Evolutionary conservation across 2,888 invertebrate species (phyloP).

Genomic region (Amiota minor): DNA sequence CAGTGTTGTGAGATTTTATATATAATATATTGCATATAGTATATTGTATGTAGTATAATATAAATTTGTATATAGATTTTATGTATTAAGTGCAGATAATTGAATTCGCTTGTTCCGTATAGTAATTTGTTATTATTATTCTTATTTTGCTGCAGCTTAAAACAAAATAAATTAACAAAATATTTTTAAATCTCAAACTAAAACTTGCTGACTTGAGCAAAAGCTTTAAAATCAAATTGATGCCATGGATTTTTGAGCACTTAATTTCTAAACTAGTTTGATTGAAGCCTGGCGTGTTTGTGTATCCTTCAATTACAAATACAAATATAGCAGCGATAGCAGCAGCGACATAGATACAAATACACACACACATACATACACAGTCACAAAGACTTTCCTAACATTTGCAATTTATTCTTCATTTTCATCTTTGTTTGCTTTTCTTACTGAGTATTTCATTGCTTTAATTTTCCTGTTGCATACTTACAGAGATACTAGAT

Average conservation of each 20-base stretch:
- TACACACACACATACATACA: constrained; percentile 36
- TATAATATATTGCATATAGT: constrained; percentile 8
- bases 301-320: constrained; percentile 43
- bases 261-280: neutral
- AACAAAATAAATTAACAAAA: constrained; percentile 33
- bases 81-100: constrained; percentile 10
- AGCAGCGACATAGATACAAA: constrained; percentile 31
- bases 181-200: constrained; percentile 35
- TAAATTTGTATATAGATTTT: constrained; percentile 24
- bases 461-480: constrained; percentile 37
- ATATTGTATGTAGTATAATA: constrained; percentile 26
- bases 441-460: neutral
- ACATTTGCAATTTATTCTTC: constrained; percentile 8
- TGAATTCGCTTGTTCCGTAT: constrained; percentile 37
- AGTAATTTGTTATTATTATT: neutral
- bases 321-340: constrained; percentile 44
- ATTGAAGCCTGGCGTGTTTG: constrained; percentile 21
- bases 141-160: too few relatives aligned
- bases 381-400: neutral
- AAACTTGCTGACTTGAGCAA: neutral
- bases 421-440: constrained; percentile 35
- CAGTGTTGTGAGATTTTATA: constrained; percentile 23
- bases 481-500: constrained; percentile 73
- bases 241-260: constrained; percentile 39
- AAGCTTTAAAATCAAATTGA: constrained; percentile 52